Percentiles rank a stretch among this genome's conserved stretches.
These are phyloP conservation scores for Pipistrellus kuhlii DNA, from an alignment of 2,797 vertebrate species.

Conservation along the genomic window DNA sequence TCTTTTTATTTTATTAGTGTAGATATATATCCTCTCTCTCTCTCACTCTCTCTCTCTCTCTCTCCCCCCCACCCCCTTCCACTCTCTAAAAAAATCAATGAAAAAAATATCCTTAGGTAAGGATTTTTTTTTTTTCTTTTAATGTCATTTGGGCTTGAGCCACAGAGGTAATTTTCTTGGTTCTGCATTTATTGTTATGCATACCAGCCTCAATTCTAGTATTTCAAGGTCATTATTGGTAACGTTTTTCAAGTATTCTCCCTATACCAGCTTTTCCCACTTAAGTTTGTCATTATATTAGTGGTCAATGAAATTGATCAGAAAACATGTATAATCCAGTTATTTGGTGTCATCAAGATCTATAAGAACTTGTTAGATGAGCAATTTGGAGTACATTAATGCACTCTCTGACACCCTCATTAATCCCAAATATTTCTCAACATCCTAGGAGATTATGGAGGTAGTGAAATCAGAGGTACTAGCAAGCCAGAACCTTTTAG, in stretches of 20 bases:
- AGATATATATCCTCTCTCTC: too few species aligned
- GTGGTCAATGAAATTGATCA: conserved; percentile 24
- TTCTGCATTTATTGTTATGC: neutral
- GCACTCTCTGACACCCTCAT: neutral
- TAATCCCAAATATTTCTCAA: conserved; percentile 4
- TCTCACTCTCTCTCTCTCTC: too few species aligned
- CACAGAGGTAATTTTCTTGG: neutral
- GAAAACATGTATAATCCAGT: neutral
- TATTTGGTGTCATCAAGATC: neutral
- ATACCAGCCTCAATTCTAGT: neutral
- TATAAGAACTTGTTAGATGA: neutral
- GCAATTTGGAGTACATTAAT: neutral
- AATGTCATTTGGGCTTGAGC: neutral
- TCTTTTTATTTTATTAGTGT: too few species aligned
- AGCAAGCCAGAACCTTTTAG: neutral
- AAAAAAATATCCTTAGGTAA: too few species aligned
- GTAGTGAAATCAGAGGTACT: neutral
- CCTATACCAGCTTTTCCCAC: neutral
- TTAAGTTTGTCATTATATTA: neutral
- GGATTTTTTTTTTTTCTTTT: too few species aligned
- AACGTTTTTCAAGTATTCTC: neutral
- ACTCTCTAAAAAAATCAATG: too few species aligned
- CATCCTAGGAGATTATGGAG: neutral
- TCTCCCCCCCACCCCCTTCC: too few species aligned
- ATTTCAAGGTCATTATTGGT: neutral